phyloP scores from a whole-genome alignment of 1,140 invertebrate species.

The Drosophila asahinai region DNA sequence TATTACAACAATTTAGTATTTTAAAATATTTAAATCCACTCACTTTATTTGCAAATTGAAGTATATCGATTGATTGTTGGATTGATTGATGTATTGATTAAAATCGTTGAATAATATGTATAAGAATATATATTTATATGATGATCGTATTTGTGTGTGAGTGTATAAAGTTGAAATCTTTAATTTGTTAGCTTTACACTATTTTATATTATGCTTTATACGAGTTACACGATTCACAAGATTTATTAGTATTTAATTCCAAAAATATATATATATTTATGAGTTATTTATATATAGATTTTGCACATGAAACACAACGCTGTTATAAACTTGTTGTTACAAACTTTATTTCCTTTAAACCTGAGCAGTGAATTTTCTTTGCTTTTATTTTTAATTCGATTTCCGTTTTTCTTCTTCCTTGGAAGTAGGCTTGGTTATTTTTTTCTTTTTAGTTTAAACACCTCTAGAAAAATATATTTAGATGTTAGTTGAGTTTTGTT shows the following conservation, averaged over 20 bases:
- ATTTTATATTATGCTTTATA: constrained; percentile 42
- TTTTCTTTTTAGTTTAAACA: constrained; percentile 51
- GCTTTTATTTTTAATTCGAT: constrained; percentile 24
- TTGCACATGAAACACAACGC: constrained; percentile 79
- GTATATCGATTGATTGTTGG: constrained; percentile 64
- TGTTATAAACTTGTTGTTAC: constrained; percentile 33
- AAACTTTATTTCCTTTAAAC: constrained; percentile 38
- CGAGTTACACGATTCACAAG: constrained; percentile 31
- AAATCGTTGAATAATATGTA: constrained; percentile 70
- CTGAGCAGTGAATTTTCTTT: constrained; percentile 63
- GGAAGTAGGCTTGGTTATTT: constrained; percentile 11
- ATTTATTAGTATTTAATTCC: constrained; percentile 50
- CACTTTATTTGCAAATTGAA: constrained; percentile 51
- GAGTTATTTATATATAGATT: constrained; percentile 53
- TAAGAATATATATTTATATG: constrained; percentile 56
- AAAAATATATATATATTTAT: constrained; percentile 74
- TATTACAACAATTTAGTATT: not conserved
- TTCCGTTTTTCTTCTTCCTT: constrained; percentile 4
- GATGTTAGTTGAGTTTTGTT: constrained; percentile 4
- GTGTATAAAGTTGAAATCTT: constrained; percentile 49
- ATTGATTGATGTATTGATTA: constrained; percentile 70
- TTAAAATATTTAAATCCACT: not conserved
- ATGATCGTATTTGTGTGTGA: constrained; percentile 37
- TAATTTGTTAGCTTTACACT: constrained; percentile 27
- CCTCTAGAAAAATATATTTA: constrained; percentile 70